A percentile compares a stretch with the other conserved stretches of the same genome.
Conservation (phyloP, 2,888 invertebrate genomes). For the Lycocerus yunnanus region DNA sequence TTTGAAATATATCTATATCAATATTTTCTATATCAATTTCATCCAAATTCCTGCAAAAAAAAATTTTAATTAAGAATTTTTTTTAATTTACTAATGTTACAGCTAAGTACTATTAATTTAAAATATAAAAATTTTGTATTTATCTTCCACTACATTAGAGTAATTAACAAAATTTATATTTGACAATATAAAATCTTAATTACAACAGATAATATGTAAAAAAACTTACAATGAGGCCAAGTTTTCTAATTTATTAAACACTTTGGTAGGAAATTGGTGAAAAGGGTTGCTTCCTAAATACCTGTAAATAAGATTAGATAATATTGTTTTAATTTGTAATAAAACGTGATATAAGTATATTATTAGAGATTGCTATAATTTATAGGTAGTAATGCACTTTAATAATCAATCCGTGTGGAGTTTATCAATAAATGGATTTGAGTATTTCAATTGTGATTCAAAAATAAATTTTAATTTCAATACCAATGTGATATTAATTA, state of each 20-base stretch:
- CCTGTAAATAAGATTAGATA: slow-evolving; percentile 40
- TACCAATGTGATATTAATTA: background rate
- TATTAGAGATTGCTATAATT: background rate
- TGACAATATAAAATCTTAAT: background rate
- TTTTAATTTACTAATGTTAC: no score
- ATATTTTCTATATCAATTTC: slow-evolving; percentile 60
- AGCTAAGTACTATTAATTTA: background rate
- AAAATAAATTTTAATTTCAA: background rate
- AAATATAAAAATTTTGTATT: background rate
- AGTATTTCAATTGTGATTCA: background rate
- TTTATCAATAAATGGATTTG: background rate
- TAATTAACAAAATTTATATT: slow-evolving; percentile 4
- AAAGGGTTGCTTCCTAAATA: slow-evolving; percentile 54
- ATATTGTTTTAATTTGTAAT: background rate
- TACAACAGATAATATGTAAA: background rate
- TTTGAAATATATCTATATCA: slow-evolving; percentile 57
- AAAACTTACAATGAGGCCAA: slow-evolving; percentile 43
- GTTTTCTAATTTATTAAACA: slow-evolving; percentile 34
- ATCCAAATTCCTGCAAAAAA: slow-evolving; percentile 57
- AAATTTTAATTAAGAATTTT: no score
- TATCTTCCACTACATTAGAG: background rate
- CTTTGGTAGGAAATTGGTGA: slow-evolving; percentile 27
- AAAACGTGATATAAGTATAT: background rate
- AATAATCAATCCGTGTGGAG: background rate
- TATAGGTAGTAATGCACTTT: background rate